Conservation (phyloP, 2,888 invertebrate species). For the Protonemura montana region DNA sequence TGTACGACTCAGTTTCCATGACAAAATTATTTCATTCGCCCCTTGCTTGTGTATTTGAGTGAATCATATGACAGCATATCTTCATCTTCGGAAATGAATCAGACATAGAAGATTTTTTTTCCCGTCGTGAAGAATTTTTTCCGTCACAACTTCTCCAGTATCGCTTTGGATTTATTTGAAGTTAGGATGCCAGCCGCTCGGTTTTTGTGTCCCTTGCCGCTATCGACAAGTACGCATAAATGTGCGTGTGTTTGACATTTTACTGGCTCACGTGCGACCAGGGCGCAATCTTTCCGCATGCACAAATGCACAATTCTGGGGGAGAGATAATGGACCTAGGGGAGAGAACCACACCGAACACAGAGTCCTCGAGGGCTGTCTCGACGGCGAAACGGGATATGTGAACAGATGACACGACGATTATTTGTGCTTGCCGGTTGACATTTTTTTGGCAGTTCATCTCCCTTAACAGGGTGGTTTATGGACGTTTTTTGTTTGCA, state of each 20-base stretch:
- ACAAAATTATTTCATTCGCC: no score
- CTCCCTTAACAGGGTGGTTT: neutral
- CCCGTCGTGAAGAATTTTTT: no score
- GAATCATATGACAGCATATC: no score
- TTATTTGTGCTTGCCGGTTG: neutral
- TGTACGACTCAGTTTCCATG: no score
- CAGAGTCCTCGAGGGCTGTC: neutral
- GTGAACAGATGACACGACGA: neutral
- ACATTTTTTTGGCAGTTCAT: neutral
- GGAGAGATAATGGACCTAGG: neutral
- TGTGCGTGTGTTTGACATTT: neutral
- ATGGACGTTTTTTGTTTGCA: neutral
- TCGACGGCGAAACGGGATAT: neutral
- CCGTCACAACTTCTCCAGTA: neutral
- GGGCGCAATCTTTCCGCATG: neutral
- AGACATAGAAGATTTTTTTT: neutral
- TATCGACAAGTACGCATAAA: neutral
- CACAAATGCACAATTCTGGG: neutral
- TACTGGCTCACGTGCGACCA: neutral
- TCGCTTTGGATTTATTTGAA: neutral
- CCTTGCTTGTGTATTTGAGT: no score
- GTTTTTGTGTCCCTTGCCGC: neutral
- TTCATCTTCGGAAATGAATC: neutral
- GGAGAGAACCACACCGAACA: neutral
- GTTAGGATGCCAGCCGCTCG: neutral